These are phyloP conservation scores for Macquaria australasica DNA, from an alignment of 2,113 vertebrate species.

Conservation along the genomic window DNA sequence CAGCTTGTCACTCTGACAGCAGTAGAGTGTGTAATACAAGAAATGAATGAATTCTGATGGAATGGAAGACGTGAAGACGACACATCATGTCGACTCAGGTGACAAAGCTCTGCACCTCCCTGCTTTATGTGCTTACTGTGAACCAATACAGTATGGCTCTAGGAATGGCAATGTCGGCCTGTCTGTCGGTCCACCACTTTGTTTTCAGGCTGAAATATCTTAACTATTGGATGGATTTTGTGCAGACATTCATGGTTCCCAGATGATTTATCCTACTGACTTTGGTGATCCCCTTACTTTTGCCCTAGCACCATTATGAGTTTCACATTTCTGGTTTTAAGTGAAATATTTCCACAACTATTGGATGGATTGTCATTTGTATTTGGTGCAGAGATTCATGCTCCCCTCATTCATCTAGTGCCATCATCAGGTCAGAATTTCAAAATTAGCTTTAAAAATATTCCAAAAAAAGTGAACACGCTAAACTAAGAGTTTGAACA, in stretches of 20 bases:
- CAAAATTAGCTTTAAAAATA: no score
- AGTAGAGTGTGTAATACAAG: conserved; percentile 25
- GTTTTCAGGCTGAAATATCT: neutral
- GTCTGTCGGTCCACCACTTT: neutral
- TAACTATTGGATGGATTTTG: neutral
- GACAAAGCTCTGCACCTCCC: neutral
- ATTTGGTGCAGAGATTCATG: no score
- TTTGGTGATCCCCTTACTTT: neutral
- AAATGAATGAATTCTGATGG: conserved; percentile 40
- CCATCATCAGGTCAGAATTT: neutral
- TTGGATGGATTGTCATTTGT: neutral
- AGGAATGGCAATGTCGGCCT: neutral
- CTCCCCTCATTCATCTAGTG: neutral
- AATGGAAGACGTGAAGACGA: conserved; percentile 41
- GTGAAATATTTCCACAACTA: neutral
- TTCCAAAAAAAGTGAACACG: no score
- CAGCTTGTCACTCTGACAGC: conserved; percentile 30
- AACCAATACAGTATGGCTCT: neutral
- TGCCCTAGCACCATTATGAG: neutral
- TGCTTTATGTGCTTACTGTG: neutral
- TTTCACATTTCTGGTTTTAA: no score
- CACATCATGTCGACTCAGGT: conserved; percentile 26
- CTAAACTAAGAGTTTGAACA: neutral
- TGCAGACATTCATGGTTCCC: neutral
- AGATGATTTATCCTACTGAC: neutral